These are phyloP conservation scores for Amblyopsis rosae DNA, from an alignment of 2,113 vertebrate genomes.

Conservation along the genomic window DNA sequence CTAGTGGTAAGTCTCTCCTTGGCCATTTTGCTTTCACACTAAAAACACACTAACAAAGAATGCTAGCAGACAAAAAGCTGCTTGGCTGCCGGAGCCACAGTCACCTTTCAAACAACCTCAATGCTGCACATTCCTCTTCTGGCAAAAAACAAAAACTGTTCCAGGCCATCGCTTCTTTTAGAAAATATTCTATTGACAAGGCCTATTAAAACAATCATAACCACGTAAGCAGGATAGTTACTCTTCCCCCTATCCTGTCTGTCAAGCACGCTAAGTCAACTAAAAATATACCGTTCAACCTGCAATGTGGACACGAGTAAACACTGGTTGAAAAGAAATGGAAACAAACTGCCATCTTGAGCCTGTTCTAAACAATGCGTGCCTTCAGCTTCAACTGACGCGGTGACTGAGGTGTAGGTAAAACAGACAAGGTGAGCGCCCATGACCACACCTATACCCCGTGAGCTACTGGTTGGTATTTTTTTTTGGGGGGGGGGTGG, in stretches of 20 bases:
- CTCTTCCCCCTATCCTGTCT: conserved; percentile 45
- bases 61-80: conserved; percentile 69
- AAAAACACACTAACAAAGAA: conserved; percentile 71
- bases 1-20: conserved; percentile 40
- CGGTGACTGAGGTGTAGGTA: conserved; percentile 42
- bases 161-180: conserved; percentile 73
- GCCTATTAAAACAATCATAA: conserved; percentile 70
- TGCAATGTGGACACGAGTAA: conserved; percentile 67
- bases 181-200: conserved; percentile 69
- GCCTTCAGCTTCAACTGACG: conserved; percentile 61
- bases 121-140: conserved; percentile 69
- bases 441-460: conserved; percentile 45
- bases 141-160: conserved; percentile 72
- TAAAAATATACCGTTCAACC: conserved; percentile 45
- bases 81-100: conserved; percentile 59
- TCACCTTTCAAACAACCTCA: conserved; percentile 70
- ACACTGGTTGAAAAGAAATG: conserved; percentile 73
- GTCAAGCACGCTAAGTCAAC: conserved; percentile 50
- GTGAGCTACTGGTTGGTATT: conserved; percentile 64
- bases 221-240: conserved; percentile 58
- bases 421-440: conserved; percentile 39
- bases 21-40: conserved; percentile 43
- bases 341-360: conserved; percentile 69
- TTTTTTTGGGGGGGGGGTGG: conserved; percentile 32
- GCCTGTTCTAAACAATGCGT: conserved; percentile 69